phyloP scores from a whole-genome alignment of 2,888 invertebrate species.

The Hanleya hanleyi region DNA sequence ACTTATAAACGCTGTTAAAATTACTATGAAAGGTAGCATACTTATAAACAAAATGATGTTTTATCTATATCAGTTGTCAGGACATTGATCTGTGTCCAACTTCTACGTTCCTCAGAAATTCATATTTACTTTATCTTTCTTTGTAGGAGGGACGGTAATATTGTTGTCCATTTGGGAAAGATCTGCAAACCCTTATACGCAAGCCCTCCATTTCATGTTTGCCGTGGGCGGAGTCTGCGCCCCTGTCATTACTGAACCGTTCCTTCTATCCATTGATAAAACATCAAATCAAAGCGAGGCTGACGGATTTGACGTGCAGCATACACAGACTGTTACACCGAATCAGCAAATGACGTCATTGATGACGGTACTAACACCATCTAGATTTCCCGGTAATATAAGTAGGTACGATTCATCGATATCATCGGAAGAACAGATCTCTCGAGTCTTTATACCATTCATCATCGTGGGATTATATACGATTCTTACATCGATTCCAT shows the following conservation, averaged over 20 bases:
- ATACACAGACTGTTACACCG: not conserved
- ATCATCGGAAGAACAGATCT: not conserved
- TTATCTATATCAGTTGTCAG: too few relatives aligned
- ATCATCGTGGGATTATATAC: not conserved
- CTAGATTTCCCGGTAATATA: too few relatives aligned
- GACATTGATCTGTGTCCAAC: too few relatives aligned
- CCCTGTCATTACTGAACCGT: not conserved
- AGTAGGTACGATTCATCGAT: not conserved
- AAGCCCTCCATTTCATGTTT: constrained; percentile 1
- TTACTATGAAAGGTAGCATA: too few relatives aligned
- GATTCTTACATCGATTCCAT: not conserved
- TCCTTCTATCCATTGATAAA: not conserved
- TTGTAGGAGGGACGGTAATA: not conserved
- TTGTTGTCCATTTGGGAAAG: not conserved
- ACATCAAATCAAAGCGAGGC: not conserved
- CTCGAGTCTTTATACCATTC: not conserved
- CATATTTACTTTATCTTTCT: too few relatives aligned
- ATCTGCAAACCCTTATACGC: not conserved
- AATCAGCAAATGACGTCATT: too few relatives aligned
- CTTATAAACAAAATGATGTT: too few relatives aligned
- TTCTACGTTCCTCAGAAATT: too few relatives aligned
- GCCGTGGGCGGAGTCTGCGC: not conserved
- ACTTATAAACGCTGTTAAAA: too few relatives aligned
- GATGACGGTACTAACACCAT: too few relatives aligned
- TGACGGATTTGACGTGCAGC: not conserved